These are phyloP conservation scores for Pluvianellus socialis DNA, from an alignment of 2,113 vertebrate genomes.

Conservation along the genomic window DNA sequence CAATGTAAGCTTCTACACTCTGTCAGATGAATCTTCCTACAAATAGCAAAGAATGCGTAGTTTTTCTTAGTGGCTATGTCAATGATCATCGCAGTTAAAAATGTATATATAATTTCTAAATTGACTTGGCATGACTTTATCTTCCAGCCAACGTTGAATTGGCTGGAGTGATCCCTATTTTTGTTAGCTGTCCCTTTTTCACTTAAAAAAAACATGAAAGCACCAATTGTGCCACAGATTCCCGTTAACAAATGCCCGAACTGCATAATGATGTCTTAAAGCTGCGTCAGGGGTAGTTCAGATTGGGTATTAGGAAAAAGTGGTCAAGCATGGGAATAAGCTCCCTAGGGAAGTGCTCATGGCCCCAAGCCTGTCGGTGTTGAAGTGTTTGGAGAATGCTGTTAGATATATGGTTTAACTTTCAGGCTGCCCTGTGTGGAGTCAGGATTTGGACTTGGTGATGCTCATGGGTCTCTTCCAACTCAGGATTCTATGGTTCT, in stretches of 20 bases:
- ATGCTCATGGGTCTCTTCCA: not conserved
- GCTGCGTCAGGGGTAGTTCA: not conserved
- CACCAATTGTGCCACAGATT: not conserved
- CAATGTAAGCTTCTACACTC: not conserved
- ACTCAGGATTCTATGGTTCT: not conserved
- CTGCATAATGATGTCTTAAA: not conserved
- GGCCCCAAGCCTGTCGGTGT: accelerated
- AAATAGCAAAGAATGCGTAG: not conserved
- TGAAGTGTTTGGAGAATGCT: not conserved
- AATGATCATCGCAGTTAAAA: not conserved
- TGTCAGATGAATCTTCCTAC: not conserved
- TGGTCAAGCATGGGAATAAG: accelerated
- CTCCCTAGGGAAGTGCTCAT: not conserved
- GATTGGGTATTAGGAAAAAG: not conserved
- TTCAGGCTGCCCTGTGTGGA: not conserved
- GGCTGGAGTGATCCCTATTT: not conserved
- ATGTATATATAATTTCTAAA: not conserved
- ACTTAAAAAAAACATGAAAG: not conserved
- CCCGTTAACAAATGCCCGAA: not conserved
- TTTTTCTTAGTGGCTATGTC: not conserved
- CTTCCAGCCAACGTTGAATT: not conserved
- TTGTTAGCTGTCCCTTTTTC: not conserved
- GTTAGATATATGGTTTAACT: not conserved
- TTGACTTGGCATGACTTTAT: not conserved
- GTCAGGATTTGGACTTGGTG: not conserved